A percentile compares a stretch with the other conserved stretches of the same genome.
phyloP scores from a whole-genome alignment of 1,140 invertebrate species.

The Drosophila tani region DNA sequence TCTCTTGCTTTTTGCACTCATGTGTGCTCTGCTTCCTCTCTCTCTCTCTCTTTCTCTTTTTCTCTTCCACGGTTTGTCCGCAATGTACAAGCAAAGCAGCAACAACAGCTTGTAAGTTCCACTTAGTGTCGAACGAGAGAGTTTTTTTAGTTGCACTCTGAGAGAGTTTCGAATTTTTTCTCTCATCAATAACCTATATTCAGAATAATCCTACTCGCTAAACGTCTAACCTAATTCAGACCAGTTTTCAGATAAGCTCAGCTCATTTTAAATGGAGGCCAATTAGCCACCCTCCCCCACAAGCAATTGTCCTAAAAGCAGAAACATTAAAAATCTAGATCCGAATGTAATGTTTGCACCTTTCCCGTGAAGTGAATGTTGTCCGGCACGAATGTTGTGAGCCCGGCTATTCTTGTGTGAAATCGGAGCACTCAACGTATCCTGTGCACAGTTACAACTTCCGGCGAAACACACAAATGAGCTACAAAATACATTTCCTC shows the following conservation, averaged over 20 bases:
- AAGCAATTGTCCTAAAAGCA: constrained; percentile 33
- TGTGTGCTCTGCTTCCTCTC: too few species aligned
- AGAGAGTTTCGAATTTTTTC: too few species aligned
- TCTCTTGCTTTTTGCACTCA: too few species aligned
- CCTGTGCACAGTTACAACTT: constrained; percentile 62
- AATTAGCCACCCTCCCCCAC: constrained; percentile 4
- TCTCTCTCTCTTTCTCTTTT: too few species aligned
- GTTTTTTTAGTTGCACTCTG: too few species aligned
- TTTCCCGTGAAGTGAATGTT: constrained; percentile 41
- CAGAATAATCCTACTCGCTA: background rate
- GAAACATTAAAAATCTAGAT: constrained; percentile 25
- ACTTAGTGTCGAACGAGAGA: too few species aligned
- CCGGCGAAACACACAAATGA: constrained; percentile 72
- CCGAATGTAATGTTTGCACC: constrained; percentile 36
- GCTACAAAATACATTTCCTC: constrained; percentile 50
- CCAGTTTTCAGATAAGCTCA: background rate
- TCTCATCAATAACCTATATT: background rate
- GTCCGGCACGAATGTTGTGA: constrained; percentile 30
- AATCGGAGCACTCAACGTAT: constrained; percentile 48
- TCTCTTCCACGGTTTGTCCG: too few species aligned
- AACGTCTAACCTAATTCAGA: background rate
- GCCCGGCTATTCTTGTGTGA: constrained; percentile 36
- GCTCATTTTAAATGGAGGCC: background rate
- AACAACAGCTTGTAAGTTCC: too few species aligned
- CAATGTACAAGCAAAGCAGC: too few species aligned